Percentiles rank a stretch among this genome's conserved stretches.
phyloP scores from a whole-genome alignment of 1,140 invertebrate genomes.

The Phymastichus coffea region DNA sequence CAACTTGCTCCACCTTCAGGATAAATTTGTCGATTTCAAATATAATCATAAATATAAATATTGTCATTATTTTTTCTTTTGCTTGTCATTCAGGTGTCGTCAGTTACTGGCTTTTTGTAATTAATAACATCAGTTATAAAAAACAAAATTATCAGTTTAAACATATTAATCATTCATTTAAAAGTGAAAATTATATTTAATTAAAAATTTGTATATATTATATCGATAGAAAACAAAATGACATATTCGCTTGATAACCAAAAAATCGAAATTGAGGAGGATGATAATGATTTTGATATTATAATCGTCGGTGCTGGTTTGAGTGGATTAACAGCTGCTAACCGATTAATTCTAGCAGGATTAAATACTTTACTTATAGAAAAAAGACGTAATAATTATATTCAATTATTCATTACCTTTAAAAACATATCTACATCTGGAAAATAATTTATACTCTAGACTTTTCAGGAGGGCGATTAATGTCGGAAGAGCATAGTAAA shows the following conservation, averaged over 20 bases:
- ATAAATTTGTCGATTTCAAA: no score
- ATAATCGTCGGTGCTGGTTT: constrained; percentile 41
- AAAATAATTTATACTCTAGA: constrained; percentile 25
- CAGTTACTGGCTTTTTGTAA: no score
- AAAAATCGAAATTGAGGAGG: constrained; percentile 9
- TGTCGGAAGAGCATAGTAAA: constrained; percentile 18
- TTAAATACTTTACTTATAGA: constrained; percentile 38
- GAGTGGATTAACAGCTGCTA: constrained; percentile 38
- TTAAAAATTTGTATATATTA: no score
- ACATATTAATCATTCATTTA: no score
- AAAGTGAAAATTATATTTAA: no score
- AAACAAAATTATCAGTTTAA: no score
- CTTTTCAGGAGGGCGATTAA: constrained; percentile 32
- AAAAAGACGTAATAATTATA: constrained; percentile 30
- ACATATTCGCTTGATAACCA: neutral
- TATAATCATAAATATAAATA: no score
- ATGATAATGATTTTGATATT: constrained; percentile 37
- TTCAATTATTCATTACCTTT: neutral
- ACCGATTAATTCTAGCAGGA: constrained; percentile 30
- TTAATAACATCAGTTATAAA: no score
- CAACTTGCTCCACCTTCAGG: no score
- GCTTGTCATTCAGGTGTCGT: no score
- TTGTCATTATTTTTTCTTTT: no score
- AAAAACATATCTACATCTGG: neutral
- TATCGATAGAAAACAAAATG: no score